Conservation (phyloP, 2,113 vertebrate genomes). For the Hylia prasina region DNA sequence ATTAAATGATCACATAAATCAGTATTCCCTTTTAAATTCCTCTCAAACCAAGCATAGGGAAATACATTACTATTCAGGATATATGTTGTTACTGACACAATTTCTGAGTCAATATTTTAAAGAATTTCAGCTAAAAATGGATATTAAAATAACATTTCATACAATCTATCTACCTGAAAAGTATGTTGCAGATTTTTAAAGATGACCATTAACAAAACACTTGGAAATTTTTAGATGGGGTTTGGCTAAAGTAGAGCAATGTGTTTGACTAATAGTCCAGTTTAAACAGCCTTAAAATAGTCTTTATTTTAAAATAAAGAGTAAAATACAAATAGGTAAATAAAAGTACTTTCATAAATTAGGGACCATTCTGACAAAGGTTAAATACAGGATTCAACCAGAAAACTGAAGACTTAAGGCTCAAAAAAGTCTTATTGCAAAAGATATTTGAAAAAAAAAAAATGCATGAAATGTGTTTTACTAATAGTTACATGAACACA, state of each 20-base stretch:
- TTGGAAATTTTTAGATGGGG: not conserved
- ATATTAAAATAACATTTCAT: not conserved
- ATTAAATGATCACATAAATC: not conserved
- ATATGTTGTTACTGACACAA: not conserved
- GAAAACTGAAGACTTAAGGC: not conserved
- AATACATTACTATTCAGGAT: not conserved
- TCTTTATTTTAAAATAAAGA: not conserved
- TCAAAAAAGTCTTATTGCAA: not conserved
- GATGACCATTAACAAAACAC: not conserved
- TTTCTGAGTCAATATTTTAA: not conserved
- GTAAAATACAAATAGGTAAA: not conserved
- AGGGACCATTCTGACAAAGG: not conserved
- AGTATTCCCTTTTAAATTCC: not conserved
- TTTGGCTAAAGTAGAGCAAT: not conserved
- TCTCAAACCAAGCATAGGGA: not conserved
- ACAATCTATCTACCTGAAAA: not conserved
- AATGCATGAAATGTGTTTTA: not conserved
- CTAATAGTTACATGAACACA: not conserved
- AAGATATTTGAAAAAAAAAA: not conserved
- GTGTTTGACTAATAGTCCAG: not conserved
- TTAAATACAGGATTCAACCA: not conserved
- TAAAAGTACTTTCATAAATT: not conserved
- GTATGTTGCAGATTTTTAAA: not conserved
- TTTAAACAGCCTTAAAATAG: no score
- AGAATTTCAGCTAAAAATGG: not conserved